Percentiles rank a stretch among this genome's conserved stretches.
Conservation (phyloP, 2,888 invertebrate species). For the Leptopterna dolabrata region DNA sequence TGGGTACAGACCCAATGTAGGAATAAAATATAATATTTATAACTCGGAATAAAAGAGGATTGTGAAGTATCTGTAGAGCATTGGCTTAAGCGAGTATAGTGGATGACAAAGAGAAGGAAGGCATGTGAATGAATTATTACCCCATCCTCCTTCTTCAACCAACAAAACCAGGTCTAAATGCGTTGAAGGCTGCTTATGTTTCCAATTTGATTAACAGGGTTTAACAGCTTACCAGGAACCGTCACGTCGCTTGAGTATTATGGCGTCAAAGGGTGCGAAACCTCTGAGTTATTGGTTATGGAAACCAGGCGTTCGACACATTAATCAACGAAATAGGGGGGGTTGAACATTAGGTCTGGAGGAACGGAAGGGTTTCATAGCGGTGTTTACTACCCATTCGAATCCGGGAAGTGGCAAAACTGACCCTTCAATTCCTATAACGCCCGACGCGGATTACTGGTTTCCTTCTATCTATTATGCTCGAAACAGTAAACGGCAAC, state of each 20-base stretch:
- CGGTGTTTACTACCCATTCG: background rate
- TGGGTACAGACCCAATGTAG: too few relatives aligned
- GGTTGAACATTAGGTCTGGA: background rate
- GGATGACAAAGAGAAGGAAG: too few relatives aligned
- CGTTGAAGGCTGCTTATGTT: background rate
- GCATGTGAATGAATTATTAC: too few relatives aligned
- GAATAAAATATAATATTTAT: too few relatives aligned
- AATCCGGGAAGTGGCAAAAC: background rate
- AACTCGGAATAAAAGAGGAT: too few relatives aligned
- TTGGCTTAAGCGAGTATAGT: too few relatives aligned
- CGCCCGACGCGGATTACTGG: background rate
- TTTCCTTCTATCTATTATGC: background rate
- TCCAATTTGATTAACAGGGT: background rate
- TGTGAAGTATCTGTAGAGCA: too few relatives aligned
- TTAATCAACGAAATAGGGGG: background rate
- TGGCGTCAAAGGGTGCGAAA: background rate
- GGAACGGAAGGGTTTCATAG: background rate
- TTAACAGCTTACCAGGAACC: background rate
- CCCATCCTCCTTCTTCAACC: background rate
- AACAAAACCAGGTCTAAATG: background rate
- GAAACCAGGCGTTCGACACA: background rate
- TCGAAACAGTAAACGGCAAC: background rate
- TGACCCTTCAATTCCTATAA: background rate
- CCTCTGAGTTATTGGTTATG: background rate
- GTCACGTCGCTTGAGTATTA: background rate